phyloP scores from a whole-genome alignment of 2,113 vertebrate species.

The Gopherus evgoodei region DNA sequence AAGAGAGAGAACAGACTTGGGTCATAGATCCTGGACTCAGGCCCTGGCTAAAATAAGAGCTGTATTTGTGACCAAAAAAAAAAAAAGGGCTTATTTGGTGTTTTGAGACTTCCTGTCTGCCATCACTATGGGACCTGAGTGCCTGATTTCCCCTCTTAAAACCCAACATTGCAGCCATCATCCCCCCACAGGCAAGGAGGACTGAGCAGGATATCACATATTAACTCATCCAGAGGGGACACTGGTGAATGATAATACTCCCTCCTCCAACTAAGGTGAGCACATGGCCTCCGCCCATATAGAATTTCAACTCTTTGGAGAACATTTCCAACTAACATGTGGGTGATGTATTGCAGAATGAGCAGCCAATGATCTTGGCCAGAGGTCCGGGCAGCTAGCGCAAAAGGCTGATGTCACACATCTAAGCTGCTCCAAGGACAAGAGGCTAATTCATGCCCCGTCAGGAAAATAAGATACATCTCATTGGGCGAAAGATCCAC shows the following conservation, averaged over 20 bases:
- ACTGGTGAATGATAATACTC: not conserved
- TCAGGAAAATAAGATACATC: not conserved
- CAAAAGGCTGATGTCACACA: not conserved
- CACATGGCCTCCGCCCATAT: rapidly evolving
- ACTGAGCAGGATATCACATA: not conserved
- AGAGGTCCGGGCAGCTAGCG: not conserved
- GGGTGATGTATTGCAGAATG: not conserved
- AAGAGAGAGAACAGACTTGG: constrained; percentile 23
- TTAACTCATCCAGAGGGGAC: not conserved
- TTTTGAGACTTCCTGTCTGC: not conserved
- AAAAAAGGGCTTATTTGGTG: not conserved
- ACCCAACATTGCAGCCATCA: not conserved
- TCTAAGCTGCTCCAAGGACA: not conserved
- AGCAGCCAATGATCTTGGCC: not conserved
- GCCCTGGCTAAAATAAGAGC: not conserved
- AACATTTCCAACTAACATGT: not conserved
- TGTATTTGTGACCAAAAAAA: not conserved
- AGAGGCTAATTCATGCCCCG: not conserved
- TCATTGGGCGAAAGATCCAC: not conserved
- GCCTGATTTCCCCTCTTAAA: not conserved
- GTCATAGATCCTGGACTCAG: not conserved
- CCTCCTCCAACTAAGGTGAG: not conserved
- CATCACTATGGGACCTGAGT: not conserved
- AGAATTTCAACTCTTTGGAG: not conserved
- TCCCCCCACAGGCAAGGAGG: not conserved